phyloP scores from a whole-genome alignment of 2,888 invertebrate species.

The Fragum fragum region DNA sequence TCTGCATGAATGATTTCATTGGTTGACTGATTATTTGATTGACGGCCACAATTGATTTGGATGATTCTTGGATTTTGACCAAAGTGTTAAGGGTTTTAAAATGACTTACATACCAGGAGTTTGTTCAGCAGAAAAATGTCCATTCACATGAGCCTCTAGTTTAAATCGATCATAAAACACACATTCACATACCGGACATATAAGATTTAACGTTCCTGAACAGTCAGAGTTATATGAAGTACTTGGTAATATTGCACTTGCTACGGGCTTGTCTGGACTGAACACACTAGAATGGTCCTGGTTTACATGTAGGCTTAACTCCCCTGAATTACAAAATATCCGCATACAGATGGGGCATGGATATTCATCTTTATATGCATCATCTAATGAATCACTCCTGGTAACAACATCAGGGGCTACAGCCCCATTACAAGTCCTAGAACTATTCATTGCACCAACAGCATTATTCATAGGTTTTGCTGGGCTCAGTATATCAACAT shows the following conservation, averaged over 20 bases:
- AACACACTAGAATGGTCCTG: conserved; percentile 94
- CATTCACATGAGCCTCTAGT: conserved; percentile 92
- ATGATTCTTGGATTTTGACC: too few species aligned
- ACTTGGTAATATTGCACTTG: conserved; percentile 18
- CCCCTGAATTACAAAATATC: conserved; percentile 89
- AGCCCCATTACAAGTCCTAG: neutral
- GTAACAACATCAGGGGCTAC: neutral
- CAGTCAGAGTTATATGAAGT: conserved; percentile 10
- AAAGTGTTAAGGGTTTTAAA: too few species aligned
- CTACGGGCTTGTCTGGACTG: conserved; percentile 89
- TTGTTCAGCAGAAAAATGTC: conserved; percentile 90
- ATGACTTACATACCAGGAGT: conserved; percentile 77
- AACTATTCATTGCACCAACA: conserved; percentile 7
- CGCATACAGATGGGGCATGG: conserved; percentile 94
- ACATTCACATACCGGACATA: conserved; percentile 86
- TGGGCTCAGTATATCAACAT: conserved; percentile 88
- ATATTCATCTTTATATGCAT: conserved; percentile 86
- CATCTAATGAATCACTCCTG: conserved; percentile 18
- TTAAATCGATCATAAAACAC: conserved; percentile 87
- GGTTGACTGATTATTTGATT: too few species aligned
- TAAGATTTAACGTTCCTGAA: conserved; percentile 12
- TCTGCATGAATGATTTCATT: too few species aligned
- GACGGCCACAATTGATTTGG: too few species aligned
- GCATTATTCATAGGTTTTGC: conserved; percentile 45
- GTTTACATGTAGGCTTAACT: conserved; percentile 94